A percentile compares a stretch with the other conserved stretches of the same genome.
Conservation (phyloP, 1,140 invertebrate genomes). For the Chironomus striatipennis region DNA sequence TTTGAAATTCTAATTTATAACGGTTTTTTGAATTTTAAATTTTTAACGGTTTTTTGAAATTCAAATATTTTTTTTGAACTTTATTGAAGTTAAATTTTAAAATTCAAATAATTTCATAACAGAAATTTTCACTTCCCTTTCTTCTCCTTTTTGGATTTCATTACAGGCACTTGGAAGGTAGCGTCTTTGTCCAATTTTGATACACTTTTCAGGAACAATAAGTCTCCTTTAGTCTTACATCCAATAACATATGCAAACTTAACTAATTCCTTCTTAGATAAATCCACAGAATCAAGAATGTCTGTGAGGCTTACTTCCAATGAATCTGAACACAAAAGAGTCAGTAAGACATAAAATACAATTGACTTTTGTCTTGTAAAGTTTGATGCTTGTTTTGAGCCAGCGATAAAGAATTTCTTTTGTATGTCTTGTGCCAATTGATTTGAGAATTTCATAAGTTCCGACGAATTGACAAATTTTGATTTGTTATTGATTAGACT, state of each 20-base stretch:
- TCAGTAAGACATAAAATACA: not conserved
- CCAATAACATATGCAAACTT: not conserved
- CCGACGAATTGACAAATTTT: not conserved
- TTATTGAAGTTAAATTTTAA: not conserved
- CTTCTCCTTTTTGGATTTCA: not conserved
- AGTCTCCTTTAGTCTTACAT: not conserved
- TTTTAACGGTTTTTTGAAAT: not conserved
- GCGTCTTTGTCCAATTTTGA: constrained; percentile 10
- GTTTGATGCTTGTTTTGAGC: not conserved
- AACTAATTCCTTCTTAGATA: not conserved
- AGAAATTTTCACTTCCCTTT: not conserved
- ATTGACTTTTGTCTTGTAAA: not conserved
- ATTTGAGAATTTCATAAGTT: not conserved
- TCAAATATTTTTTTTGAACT: not conserved
- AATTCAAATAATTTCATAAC: not conserved
- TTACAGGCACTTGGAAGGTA: not conserved
- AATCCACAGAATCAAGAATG: not conserved
- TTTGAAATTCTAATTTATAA: no score
- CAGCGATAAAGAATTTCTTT: not conserved
- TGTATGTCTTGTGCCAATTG: not conserved
- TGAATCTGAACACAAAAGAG: not conserved
- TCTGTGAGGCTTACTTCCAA: not conserved
- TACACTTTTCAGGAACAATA: not conserved
- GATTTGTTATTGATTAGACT: not conserved
- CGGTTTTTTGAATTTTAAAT: not conserved